Percentiles rank a stretch among this genome's conserved stretches.
Evolutionary conservation across 35 echinoderm and acorn worm species (phyloP).

Genomic region (Stichopus chloronotus): DNA sequence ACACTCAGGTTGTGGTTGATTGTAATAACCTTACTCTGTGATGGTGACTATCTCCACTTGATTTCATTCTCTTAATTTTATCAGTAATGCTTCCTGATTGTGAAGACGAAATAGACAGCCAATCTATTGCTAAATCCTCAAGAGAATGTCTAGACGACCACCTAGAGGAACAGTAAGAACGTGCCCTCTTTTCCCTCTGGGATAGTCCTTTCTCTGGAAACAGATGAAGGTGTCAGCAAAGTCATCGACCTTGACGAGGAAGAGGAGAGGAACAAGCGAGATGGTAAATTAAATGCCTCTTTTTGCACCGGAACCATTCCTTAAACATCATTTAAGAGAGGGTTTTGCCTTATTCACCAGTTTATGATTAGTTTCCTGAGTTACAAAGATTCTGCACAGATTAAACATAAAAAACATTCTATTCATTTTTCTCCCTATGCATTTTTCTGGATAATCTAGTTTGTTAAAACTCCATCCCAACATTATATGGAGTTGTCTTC

Average conservation of each 20-base stretch:
- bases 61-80: background rate
- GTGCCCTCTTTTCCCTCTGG: background rate
- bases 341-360: too few relatives aligned
- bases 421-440: too few relatives aligned
- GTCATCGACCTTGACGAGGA: conserved; percentile 29
- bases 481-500: too few relatives aligned
- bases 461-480: too few relatives aligned
- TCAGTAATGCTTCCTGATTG: background rate
- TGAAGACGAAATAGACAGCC: background rate
- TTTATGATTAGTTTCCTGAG: too few relatives aligned
- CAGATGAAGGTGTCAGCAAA: conserved; percentile 50
- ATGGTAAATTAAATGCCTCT: background rate
- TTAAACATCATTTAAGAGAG: too few relatives aligned
- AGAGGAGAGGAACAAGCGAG: conserved; percentile 34
- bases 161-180: background rate
- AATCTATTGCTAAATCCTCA: background rate
- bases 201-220: conserved; percentile 32
- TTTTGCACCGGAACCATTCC: too few relatives aligned
- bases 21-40: background rate
- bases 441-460: too few relatives aligned
- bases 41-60: background rate
- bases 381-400: too few relatives aligned
- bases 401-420: too few relatives aligned
- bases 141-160: background rate
- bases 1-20: too few relatives aligned